Base-by-base conservation (phyloP, 2,797 vertebrate genomes). In the Cryptoprocta ferox region DNA sequence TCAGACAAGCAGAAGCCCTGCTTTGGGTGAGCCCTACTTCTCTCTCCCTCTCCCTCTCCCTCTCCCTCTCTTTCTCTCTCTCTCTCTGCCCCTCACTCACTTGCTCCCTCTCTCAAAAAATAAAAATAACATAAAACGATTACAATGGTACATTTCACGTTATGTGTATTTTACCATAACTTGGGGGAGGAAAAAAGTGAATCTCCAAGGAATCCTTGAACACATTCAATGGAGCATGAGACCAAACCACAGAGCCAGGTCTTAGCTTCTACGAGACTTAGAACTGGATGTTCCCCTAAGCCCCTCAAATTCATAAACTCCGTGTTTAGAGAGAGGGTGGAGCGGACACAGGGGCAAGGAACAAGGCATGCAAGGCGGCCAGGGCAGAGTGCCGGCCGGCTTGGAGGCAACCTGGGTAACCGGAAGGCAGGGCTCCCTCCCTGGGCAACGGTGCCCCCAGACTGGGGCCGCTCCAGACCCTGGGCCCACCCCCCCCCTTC, bases 261-360 rank as follows among this genome's bases (percentile, higher is more conserved):
- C 89, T 87, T 1, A 2, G 90, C 35, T 37, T 50, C 53, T 6
- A 6, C 0, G 66, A 68, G 75, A 48, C 80, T 87, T 12, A 65
- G 88, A 71, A 68, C 94, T 37, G 65, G 81, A 73, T 0, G 3
- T 61, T 80, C 80, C 76, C 81, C 70, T 1, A 79, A 83, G 94
- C 75, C 90, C 96, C 90, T 97, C 65, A 15, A n/a, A 56, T 80
- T 32, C 76, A 81, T 50, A 63, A 88, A 78, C 80, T 59, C 0
- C 0, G 7, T 78, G 84, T 91, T 87, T 85, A 35, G 4, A 92
- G 75, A 95, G 63, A 73, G 48, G 93, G 89, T 65, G 88, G 45
- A 35, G 53, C 11, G 35, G 56, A 86, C 82, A 1, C 48, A n/a
- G 83, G 84, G 80, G 92, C 26, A 61, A 73, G 86, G 70, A 35